A percentile compares a stretch with the other conserved stretches of the same genome.
phyloP scores from a whole-genome alignment of 2,888 invertebrate genomes.

The Antheraea yamamai region DNA sequence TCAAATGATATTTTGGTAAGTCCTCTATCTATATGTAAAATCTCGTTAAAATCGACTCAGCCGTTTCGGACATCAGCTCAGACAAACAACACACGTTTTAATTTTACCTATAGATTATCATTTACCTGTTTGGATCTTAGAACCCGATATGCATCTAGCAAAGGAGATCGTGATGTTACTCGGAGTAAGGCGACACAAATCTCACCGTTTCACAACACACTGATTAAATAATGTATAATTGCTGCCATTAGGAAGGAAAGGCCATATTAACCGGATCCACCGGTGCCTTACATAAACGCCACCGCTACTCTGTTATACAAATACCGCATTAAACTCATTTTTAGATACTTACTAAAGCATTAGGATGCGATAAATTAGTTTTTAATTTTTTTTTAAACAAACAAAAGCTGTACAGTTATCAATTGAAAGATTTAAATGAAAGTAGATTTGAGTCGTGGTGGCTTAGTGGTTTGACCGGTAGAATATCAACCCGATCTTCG shows the following conservation, averaged over 20 bases:
- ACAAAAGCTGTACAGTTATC: neutral
- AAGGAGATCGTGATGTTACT: conserved; percentile 51
- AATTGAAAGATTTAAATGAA: too few species aligned
- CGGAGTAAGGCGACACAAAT: conserved; percentile 41
- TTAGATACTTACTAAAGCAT: conserved; percentile 12
- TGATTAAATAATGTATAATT: conserved; percentile 63
- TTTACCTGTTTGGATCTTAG: conserved; percentile 29
- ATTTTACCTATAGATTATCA: neutral
- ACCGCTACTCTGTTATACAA: conserved; percentile 10
- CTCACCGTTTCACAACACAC: conserved; percentile 53
- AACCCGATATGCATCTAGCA: conserved; percentile 26
- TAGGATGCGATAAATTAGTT: neutral
- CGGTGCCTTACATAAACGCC: conserved; percentile 46
- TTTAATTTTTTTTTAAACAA: neutral
- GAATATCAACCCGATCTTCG: too few species aligned
- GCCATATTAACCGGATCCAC: conserved; percentile 51
- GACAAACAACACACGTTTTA: too few species aligned
- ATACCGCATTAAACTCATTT: conserved; percentile 16
- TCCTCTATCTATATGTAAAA: too few species aligned
- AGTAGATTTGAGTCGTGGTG: too few species aligned
- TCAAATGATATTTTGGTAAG: too few species aligned
- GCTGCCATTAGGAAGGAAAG: conserved; percentile 58
- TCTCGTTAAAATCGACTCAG: too few species aligned
- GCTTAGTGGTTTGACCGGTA: too few species aligned
- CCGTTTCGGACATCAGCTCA: too few species aligned